Evolutionary conservation across 2,797 vertebrate species (phyloP), one percentile per base, ranked within the genome.

Genomic region (Petrocephalus sullivani): DNA sequence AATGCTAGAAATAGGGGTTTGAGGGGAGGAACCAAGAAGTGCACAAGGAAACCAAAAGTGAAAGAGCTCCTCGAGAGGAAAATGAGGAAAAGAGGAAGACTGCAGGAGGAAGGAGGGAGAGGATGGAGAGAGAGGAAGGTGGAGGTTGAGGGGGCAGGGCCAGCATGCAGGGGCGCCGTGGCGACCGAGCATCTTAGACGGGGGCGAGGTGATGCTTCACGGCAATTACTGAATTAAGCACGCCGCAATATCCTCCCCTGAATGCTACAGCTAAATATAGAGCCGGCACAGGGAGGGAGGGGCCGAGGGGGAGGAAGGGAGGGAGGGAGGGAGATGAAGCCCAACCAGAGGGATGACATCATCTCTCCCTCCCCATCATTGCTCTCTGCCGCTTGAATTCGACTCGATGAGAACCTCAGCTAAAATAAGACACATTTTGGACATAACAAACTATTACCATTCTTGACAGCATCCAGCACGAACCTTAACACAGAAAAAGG

Each of bases 321-420:
- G 57, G 54, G 54, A 56, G 12, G 57, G 58, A 71, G 64, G 64
- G 64, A 71, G 53, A 46, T 51, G 82, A 61, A 51, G 54, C n/a
- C 84, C 23, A 33, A 78, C 14, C 46, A 64, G 37, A 81, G 41
- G 28, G 61, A 60, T 86, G 84, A 89, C 88, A 89, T 89, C 88
- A 89, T 86, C 64, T 28, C 82, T 33, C 78, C 51, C 19, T 51
- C 33, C 51, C 61, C 41, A 41, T 71, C 60, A 9, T 87, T 41
- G n/a, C 86, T 49, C 41, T 87, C 51, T 37, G 84, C 54, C 60
- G 60, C 61, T 87, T n/a, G 46, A 37, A 41, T 60, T 33, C 21
- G 28, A 56, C 51, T 53, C 21, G 12, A 21, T 23, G 81, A 83
- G 46, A 54, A 28, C 49, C 81, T 49, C 21, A 1, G 46, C 49